These are phyloP conservation scores for Macropus fuliginosus DNA, from an alignment of 2,797 vertebrate genomes.

Conservation along the genomic window DNA sequence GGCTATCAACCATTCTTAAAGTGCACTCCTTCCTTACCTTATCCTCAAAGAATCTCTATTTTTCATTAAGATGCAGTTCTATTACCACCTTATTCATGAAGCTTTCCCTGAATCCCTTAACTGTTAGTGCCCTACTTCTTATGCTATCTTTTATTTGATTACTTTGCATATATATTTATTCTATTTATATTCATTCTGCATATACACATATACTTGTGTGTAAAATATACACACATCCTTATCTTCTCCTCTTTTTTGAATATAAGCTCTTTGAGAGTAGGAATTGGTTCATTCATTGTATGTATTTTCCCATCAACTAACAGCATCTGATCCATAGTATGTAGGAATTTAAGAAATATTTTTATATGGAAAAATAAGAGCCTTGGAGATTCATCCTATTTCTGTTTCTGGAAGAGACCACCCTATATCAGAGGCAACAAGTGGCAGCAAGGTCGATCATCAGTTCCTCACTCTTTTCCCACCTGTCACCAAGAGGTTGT, in stretches of 20 bases:
- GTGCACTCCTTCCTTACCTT: too few relatives aligned
- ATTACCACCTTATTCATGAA: neutral
- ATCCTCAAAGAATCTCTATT: too few relatives aligned
- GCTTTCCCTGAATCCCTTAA: neutral
- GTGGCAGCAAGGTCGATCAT: neutral
- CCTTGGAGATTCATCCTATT: neutral
- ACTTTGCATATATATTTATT: neutral
- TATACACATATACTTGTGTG: neutral
- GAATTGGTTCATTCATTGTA: neutral
- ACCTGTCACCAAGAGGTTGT: neutral
- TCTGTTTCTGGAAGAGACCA: neutral
- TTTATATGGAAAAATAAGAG: neutral
- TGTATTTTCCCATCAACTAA: neutral
- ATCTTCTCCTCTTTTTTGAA: neutral
- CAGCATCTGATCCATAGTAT: neutral
- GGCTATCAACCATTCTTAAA: too few relatives aligned
- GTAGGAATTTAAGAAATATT: neutral
- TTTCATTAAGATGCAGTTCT: neutral
- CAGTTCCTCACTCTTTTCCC: neutral
- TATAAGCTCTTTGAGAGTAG: neutral
- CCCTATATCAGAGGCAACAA: neutral
- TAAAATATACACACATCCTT: neutral
- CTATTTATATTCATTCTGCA: neutral
- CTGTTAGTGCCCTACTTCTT: neutral
- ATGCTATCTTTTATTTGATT: neutral